phyloP scores from a whole-genome alignment of 2,113 vertebrate species.

The Notechis scutatus region DNA sequence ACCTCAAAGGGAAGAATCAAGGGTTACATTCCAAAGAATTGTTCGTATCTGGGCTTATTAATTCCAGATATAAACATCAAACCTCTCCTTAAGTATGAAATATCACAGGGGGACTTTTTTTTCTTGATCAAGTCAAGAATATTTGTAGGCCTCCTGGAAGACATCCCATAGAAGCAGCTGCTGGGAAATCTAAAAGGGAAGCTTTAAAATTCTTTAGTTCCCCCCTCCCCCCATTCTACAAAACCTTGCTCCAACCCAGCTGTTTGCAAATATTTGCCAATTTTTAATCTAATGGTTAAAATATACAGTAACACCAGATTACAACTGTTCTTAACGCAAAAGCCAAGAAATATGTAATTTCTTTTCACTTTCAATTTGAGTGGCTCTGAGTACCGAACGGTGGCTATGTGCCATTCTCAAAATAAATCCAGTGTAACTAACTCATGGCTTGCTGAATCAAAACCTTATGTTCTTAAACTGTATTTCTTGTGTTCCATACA shows the following conservation, averaged over 20 bases:
- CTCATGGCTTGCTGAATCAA: constrained; percentile 21
- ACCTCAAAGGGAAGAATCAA: not conserved
- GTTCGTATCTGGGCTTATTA: not conserved
- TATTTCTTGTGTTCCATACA: not conserved
- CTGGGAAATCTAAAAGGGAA: constrained; percentile 44
- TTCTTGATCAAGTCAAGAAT: not conserved
- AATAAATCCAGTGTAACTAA: constrained; percentile 48
- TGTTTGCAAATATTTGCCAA: constrained; percentile 56
- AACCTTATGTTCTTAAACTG: not conserved
- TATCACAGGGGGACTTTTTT: not conserved
- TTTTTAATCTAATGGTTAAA: constrained; percentile 43
- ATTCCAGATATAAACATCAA: not conserved
- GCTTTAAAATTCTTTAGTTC: constrained; percentile 34
- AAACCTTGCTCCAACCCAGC: constrained; percentile 51
- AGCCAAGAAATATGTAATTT: constrained; percentile 19
- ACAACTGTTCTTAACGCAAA: constrained; percentile 39
- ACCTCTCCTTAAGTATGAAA: not conserved
- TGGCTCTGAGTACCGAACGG: constrained; percentile 40
- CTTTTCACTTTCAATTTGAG: constrained; percentile 35
- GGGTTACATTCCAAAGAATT: not conserved
- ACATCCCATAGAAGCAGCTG: constrained; percentile 56
- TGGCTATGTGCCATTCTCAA: constrained; percentile 45
- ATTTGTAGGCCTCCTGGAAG: constrained; percentile 27
- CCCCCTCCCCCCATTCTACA: constrained; percentile 23
- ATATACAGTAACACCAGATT: constrained; percentile 59